Percentiles rank a stretch among this genome's conserved stretches.
Evolutionary conservation across 2,888 invertebrate genomes (phyloP).

Genomic region (Agrotis segetum): DNA sequence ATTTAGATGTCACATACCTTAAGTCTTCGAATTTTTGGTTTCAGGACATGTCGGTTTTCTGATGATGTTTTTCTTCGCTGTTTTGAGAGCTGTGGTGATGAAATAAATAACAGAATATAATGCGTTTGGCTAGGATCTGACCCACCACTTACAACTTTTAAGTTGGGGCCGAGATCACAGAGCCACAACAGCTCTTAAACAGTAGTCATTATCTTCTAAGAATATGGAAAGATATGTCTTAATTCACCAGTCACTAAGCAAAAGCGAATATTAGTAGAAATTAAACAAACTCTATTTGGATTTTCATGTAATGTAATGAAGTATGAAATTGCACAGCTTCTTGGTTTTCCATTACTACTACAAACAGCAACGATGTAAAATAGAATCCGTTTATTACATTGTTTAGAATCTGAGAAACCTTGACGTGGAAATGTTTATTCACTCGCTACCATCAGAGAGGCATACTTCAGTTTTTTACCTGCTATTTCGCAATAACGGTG

Average conservation of each 20-base stretch:
- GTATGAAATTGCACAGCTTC: slow-evolving; percentile 36
- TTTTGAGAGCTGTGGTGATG: no score
- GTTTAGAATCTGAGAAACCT: slow-evolving; percentile 34
- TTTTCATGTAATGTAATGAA: slow-evolving; percentile 13
- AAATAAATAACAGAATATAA: no score
- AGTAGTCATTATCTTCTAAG: neutral
- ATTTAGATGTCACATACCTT: no score
- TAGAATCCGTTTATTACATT: slow-evolving; percentile 27
- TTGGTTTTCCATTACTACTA: slow-evolving; percentile 32
- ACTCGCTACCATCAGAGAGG: neutral
- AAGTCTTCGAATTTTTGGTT: no score
- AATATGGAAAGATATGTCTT: neutral
- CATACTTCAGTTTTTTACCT: slow-evolving; percentile 23
- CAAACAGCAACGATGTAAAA: slow-evolving; percentile 33
- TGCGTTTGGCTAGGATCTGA: no score
- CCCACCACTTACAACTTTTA: no score
- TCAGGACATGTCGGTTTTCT: no score
- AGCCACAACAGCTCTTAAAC: no score
- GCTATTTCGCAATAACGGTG: slow-evolving; percentile 46
- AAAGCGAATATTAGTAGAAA: slow-evolving; percentile 20
- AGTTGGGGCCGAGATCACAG: no score
- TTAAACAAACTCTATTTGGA: slow-evolving; percentile 18
- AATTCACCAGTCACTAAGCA: no score
- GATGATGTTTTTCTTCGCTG: no score
- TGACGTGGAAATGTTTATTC: slow-evolving; percentile 34